phyloP scores from a whole-genome alignment of 1,140 invertebrate species.

The Zaprionus davidi region DNA sequence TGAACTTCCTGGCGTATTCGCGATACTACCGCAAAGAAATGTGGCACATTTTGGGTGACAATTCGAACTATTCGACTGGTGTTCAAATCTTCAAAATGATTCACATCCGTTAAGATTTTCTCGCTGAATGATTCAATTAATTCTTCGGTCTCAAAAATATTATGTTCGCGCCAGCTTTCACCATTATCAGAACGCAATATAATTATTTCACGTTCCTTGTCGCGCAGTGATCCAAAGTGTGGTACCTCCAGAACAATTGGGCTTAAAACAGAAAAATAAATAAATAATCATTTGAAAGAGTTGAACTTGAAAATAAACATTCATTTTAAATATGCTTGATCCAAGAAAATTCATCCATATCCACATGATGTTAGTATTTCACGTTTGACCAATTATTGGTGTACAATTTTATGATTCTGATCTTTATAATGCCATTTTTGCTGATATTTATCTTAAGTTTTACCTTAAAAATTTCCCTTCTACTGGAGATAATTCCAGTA shows the following conservation, averaged over 20 bases:
- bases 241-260: conserved; percentile 99
- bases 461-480: conserved; percentile 97
- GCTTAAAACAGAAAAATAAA: conserved; percentile 37
- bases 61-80: conserved; percentile 96
- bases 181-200: conserved; percentile 98
- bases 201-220: conserved; percentile 98
- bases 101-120: conserved; percentile 93
- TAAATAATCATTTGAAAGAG: background rate
- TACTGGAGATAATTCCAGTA: conserved; percentile 98
- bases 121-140: conserved; percentile 95
- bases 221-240: conserved; percentile 97
- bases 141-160: conserved; percentile 97
- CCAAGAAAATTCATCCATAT: no score
- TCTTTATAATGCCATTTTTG: no score
- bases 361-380: no score
- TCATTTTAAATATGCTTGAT: no score
- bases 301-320: background rate
- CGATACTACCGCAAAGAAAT: conserved; percentile 99
- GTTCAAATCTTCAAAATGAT: conserved; percentile 93
- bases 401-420: no score
- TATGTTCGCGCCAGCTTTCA: conserved; percentile 99
- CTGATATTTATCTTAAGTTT: background rate
- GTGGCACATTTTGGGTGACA: conserved; percentile 98
- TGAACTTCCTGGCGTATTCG: conserved; percentile 99
- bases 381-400: no score